Base-by-base conservation (phyloP, 1,140 invertebrate genomes). In the Copidosoma floridanum region DNA sequence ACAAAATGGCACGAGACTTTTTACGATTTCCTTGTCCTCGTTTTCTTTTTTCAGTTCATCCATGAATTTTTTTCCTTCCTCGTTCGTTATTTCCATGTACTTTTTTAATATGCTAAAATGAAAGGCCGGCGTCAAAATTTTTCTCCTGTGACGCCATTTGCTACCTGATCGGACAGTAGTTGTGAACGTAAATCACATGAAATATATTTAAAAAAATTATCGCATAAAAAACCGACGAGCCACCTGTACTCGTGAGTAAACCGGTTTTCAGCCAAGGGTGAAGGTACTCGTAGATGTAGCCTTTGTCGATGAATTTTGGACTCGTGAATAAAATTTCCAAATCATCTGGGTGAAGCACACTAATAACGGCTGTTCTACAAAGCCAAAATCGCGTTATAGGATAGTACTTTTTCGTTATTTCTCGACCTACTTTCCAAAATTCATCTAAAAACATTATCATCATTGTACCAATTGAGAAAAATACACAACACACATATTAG, bases 41-140 rank as follows among this genome's bases (percentile, higher is more conserved):
- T 67, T 69, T 68, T 68, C 71, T 47, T 32, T 21, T 48, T 35
- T 35, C 3, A 78, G 53, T 2, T 7, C 27, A 2, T 68, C 16
- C 0, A 65, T 48, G 29, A 76, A 35, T 16, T 54, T 63, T 20
- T 64, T 56, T 5, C 67, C 63, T 53, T 78, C 69, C 18, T 76
- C 63, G 11, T 68, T 38, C 11, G 74, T 69, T 32, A 76, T 55
- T 2, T 71, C 65, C n/a, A 91, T 68, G 75, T 93, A 96, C 66
- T 91, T 85, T 64, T 89, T 83, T 0, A 96, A 79, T 57, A 96
- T 92, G 66, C 89, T 89, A 72, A 95, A 95, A 76, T 97, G 93
- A 75, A 44, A 44, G 10, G 16, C 20, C 2, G 41, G n/a, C 10
- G 41, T 21, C 16, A 44, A 14, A 14, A 44, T 23, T 44, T 44